phyloP scores from a whole-genome alignment of 2,797 vertebrate species.

The Pseudochaenichthys georgianus region DNA sequence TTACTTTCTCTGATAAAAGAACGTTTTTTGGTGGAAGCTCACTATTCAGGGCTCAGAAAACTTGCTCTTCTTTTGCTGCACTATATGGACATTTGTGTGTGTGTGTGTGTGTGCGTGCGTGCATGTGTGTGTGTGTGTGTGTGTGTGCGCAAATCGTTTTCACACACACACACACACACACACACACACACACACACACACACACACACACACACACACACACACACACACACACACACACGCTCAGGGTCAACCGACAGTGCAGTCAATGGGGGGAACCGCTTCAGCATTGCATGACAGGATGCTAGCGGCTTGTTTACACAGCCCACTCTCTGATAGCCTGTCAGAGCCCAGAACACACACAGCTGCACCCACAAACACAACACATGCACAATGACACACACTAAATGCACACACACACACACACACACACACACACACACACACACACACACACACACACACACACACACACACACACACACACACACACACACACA shows the following conservation, averaged over 20 bases:
- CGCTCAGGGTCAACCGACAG: constrained; percentile 11
- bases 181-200: no score
- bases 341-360: constrained; percentile 48
- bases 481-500: constrained; percentile 24
- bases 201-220: no score
- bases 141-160: no score
- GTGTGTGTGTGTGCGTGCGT: neutral
- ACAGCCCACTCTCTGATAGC: constrained; percentile 51
- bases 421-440: neutral
- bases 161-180: no score
- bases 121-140: neutral
- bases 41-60: neutral
- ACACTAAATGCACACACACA: neutral
- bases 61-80: constrained; percentile 18
- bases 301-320: constrained; percentile 61
- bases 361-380: constrained; percentile 18
- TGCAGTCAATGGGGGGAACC: constrained; percentile 26
- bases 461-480: no score
- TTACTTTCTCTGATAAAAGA: constrained; percentile 6
- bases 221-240: no score
- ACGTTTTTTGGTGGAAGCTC: constrained; percentile 12
- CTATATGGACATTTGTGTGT: neutral
- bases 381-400: neutral
- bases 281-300: constrained; percentile 55
- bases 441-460: no score